Evolutionary conservation across 2,888 invertebrate genomes (phyloP).

Genomic region (Dorcus hopei): DNA sequence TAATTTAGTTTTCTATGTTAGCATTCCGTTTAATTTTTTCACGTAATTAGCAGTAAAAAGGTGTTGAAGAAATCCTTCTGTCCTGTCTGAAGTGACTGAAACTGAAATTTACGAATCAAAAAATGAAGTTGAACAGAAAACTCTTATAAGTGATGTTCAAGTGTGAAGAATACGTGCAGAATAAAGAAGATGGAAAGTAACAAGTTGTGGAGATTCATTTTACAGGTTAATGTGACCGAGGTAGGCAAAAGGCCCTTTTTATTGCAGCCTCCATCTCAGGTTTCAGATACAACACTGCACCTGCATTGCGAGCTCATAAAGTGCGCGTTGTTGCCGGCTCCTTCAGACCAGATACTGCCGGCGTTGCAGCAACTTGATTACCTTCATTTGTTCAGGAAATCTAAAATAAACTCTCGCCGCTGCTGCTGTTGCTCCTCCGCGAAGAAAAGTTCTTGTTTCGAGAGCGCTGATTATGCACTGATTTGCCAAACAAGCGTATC

Average conservation of each 20-base stretch:
- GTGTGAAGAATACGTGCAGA: background rate
- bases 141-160: too few relatives aligned
- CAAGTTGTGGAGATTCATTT: background rate
- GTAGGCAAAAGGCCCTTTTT: background rate
- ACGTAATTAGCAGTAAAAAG: too few relatives aligned
- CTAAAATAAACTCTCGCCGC: conserved; percentile 10
- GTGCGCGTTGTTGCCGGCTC: conserved; percentile 19
- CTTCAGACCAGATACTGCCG: conserved; percentile 16
- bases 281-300: conserved; percentile 28
- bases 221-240: background rate
- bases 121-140: too few relatives aligned
- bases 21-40: too few relatives aligned
- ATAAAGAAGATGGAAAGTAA: background rate
- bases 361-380: conserved; percentile 24
- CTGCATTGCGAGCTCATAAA: conserved; percentile 27
- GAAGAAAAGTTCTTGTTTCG: background rate
- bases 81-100: too few relatives aligned
- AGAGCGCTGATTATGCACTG: background rate
- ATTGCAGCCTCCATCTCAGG: conserved; percentile 16
- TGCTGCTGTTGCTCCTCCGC: background rate
- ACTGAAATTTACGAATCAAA: too few relatives aligned
- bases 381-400: conserved; percentile 30
- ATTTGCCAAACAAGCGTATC: background rate
- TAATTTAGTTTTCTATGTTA: too few relatives aligned
- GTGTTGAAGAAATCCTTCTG: too few relatives aligned